Evolutionary conservation across 30 jellyfish, hydroid and myxozoan genomes (phyloP), one percentile per base, ranked within the genome.

Genomic region (Hydractinia symbiolongicarpus): DNA sequence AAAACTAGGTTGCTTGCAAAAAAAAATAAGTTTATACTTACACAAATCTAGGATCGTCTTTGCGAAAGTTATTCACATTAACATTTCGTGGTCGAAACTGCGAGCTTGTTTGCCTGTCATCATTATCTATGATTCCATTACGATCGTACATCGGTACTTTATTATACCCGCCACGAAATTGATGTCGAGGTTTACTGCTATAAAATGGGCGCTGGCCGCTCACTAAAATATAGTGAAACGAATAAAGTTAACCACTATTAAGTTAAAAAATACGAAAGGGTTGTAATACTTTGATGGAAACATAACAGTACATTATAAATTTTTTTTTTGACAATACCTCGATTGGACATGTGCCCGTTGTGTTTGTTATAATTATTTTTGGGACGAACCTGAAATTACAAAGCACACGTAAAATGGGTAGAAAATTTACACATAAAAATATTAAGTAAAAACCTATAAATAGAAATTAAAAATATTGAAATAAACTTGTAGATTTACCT

Each of bases 31-130:
- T 11, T n/a, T 30, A 5, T 14, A 11, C 80, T 71, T 71, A 71
- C 80, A 71, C 80, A 50, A 79, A 79, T 16, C 87, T 69, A 19
- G 84, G 30, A 54, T 79, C 87, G 10, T 79, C 87, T 61, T 79
- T 79, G 11, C 80, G 68, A 79, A 62, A 62, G 16, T 54, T n/a
- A 66, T 54, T n/a, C 0, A 69, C 17, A 30, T 21, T 67, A 30
- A 9, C 30, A 54, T 58, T 57, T 4, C 60, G 5, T 4, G 13
- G 53, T 11, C 20, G 17, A 8, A 40, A 7, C 6, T 10, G 8
- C n/a, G 17, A 58, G 60, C 4, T 15, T 76, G 44, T n/a, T 49
- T 55, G 81, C 77, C 80, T 16, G 6, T 77, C 85, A 13, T 55
- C 69, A 51, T 14, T 30, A 15, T 61, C 87, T 5, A 54, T 52